phyloP scores from a whole-genome alignment of 2,113 vertebrate genomes.

The Ivindomyrus marchei region DNA sequence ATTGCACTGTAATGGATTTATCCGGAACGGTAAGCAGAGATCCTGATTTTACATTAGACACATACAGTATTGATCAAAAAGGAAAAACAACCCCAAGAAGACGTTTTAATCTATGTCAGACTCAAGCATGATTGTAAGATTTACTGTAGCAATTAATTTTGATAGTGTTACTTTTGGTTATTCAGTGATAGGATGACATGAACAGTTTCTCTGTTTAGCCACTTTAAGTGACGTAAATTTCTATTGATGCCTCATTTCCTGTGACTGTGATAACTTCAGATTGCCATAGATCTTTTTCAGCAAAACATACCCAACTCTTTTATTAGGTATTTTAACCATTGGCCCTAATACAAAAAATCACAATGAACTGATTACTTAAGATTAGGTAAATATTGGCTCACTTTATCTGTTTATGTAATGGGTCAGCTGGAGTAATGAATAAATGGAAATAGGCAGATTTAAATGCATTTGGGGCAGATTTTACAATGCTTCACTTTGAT shows the following conservation, averaged over 20 bases:
- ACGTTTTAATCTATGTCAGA: neutral
- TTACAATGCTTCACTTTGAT: neutral
- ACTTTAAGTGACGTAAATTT: neutral
- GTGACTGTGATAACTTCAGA: neutral
- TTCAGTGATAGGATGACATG: neutral
- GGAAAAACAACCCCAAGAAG: neutral
- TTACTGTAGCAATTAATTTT: neutral
- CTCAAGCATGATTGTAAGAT: neutral
- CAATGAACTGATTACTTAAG: neutral
- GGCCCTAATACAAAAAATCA: neutral
- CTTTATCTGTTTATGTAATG: slow-evolving; percentile 3
- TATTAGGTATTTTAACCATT: neutral
- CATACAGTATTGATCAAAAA: neutral
- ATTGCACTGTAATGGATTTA: neutral
- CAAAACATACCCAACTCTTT: neutral
- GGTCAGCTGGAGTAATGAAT: neutral
- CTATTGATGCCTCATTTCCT: neutral
- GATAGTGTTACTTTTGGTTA: neutral
- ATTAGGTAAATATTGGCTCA: neutral
- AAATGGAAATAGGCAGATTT: neutral
- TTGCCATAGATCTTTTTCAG: neutral
- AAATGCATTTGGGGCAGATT: neutral
- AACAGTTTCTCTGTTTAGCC: neutral
- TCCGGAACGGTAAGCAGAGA: neutral
- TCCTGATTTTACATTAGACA: neutral